A percentile compares a stretch with the other conserved stretches of the same genome.
Conservation (phyloP, 2,888 invertebrate species). For the Drosophila fungiperda region DNA sequence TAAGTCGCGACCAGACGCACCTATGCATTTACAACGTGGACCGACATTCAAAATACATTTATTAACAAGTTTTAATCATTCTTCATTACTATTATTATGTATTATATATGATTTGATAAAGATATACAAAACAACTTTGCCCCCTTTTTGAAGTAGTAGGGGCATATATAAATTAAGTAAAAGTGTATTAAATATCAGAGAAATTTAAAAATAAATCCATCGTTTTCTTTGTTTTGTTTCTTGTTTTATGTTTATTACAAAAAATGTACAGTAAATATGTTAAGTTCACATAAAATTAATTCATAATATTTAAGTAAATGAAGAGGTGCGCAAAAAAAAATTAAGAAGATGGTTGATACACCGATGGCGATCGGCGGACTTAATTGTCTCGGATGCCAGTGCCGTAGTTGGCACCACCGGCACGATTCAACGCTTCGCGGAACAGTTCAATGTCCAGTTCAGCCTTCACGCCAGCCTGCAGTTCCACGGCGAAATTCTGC, state of each 20-base stretch:
- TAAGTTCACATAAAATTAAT: conserved; percentile 75
- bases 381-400: conserved; percentile 88
- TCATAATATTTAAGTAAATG: conserved; percentile 75
- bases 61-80: background rate
- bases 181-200: background rate
- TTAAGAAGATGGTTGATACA: conserved; percentile 21
- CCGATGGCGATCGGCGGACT: background rate
- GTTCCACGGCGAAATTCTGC: conserved; percentile 92
- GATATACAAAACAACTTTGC: background rate
- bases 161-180: background rate
- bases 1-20: conserved; percentile 1
- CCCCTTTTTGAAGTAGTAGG: background rate
- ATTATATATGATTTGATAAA: background rate
- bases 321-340: conserved; percentile 59
- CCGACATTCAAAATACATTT: conserved; percentile 2
- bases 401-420: conserved; percentile 93
- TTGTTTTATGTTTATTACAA: conserved; percentile 67
- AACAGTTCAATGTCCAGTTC: conserved; percentile 90
- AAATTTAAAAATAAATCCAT: background rate
- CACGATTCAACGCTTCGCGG: conserved; percentile 89
- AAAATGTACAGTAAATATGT: conserved; percentile 77
- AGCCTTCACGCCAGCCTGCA: conserved; percentile 89
- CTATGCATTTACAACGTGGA: conserved; percentile 26
- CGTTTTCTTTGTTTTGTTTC: conserved; percentile 20
- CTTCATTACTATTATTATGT: background rate